Percentiles rank a stretch among this genome's conserved stretches.
Evolutionary conservation across 2,113 vertebrate species (phyloP).

Genomic region (Dasyurus viverrinus): DNA sequence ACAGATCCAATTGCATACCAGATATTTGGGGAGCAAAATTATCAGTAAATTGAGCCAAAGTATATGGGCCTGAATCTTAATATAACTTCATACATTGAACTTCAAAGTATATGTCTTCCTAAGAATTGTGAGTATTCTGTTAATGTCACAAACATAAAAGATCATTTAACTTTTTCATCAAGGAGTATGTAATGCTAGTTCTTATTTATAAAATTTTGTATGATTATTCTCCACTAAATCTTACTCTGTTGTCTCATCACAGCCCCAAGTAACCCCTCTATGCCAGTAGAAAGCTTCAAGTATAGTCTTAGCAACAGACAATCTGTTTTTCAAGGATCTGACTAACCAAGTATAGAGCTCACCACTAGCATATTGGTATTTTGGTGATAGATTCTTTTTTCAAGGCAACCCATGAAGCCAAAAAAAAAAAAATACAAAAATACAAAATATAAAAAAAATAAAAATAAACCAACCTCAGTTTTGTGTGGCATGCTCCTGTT

Average conservation of each 20-base stretch:
- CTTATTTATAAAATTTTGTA: neutral
- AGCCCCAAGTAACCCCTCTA: neutral
- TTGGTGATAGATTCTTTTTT: neutral
- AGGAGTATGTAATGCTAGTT: neutral
- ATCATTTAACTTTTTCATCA: neutral
- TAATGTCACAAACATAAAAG: neutral
- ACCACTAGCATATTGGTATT: neutral
- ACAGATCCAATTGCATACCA: neutral
- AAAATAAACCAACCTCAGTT: neutral
- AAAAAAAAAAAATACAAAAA: neutral
- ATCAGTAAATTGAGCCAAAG: neutral
- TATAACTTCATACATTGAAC: neutral
- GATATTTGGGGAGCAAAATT: neutral
- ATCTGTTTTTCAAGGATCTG: neutral
- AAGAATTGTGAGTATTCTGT: neutral
- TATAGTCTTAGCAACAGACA: neutral
- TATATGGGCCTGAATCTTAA: neutral
- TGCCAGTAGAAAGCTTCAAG: neutral
- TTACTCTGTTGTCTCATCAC: neutral
- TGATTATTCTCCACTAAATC: neutral
- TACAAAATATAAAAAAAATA: neutral
- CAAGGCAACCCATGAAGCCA: neutral
- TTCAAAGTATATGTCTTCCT: neutral
- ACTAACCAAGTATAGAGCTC: neutral
- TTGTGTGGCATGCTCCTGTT: neutral